These are phyloP conservation scores for Hiodon tergisus DNA, from an alignment of 2,113 vertebrate genomes.

Conservation along the genomic window DNA sequence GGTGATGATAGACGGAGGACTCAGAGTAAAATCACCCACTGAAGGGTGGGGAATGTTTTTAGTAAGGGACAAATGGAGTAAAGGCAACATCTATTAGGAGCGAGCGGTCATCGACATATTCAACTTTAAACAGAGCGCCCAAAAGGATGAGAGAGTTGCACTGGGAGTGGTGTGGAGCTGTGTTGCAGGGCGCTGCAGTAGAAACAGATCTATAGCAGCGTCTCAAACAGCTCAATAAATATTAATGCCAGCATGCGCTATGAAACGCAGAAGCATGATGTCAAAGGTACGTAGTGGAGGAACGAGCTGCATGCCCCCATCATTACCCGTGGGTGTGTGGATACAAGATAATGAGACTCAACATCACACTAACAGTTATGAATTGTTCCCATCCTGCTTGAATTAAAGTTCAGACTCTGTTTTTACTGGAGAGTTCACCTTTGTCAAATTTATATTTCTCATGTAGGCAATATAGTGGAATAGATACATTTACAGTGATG, in stretches of 20 bases:
- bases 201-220: slow-evolving; percentile 25
- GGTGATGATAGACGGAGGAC: neutral
- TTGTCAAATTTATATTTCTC: too few relatives aligned
- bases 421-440: too few relatives aligned
- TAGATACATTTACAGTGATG: too few relatives aligned
- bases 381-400: neutral
- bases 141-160: neutral
- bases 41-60: neutral
- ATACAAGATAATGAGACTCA: neutral
- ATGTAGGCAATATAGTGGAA: too few relatives aligned
- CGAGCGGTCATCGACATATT: too few relatives aligned
- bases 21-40: neutral
- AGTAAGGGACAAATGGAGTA: neutral
- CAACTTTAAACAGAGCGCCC: neutral
- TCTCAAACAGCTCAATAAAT: slow-evolving; percentile 18
- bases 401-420: too few relatives aligned
- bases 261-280: neutral
- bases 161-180: slow-evolving; percentile 14
- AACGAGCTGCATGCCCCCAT: neutral
- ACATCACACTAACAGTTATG: neutral
- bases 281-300: neutral
- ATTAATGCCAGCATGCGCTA: slow-evolving; percentile 17
- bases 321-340: neutral
- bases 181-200: neutral
- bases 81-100: too few relatives aligned